Conservation (phyloP, 1,140 invertebrate genomes). For the Drosophila tani region DNA sequence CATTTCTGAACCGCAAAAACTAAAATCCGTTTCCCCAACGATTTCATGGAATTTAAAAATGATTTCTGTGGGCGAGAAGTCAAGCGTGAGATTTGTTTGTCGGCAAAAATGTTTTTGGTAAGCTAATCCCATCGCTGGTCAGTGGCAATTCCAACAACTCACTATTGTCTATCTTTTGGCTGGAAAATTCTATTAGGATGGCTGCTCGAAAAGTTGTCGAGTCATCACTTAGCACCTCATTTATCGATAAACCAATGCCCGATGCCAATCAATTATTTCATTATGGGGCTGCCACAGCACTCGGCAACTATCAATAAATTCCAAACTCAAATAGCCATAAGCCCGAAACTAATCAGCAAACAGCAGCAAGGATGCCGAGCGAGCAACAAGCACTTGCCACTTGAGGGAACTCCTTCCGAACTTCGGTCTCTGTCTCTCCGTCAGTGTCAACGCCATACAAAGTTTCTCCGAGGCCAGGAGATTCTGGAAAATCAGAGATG, state of each 20-base stretch:
- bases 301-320: slow-evolving; percentile 63
- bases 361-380: slow-evolving; percentile 34
- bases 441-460: slow-evolving; percentile 57
- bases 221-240: slow-evolving; percentile 42
- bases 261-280: slow-evolving; percentile 65
- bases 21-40: slow-evolving; percentile 25
- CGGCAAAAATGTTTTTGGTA: slow-evolving; percentile 21
- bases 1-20: slow-evolving; percentile 31
- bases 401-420: slow-evolving; percentile 32
- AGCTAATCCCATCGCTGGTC: slow-evolving; percentile 15
- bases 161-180: background rate
- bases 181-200: too few relatives aligned
- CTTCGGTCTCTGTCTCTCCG: slow-evolving; percentile 14
- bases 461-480: slow-evolving; percentile 36
- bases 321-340: slow-evolving; percentile 69
- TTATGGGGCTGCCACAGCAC: slow-evolving; percentile 37
- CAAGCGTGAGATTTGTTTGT: slow-evolving; percentile 62
- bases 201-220: slow-evolving; percentile 9
- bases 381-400: slow-evolving; percentile 64
- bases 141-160: background rate
- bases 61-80: slow-evolving; percentile 24
- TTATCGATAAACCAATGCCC: slow-evolving; percentile 54
- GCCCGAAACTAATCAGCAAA: slow-evolving; percentile 77
- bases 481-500: slow-evolving; percentile 21
- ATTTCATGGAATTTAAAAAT: slow-evolving; percentile 23